Base-by-base conservation (phyloP, 2,888 invertebrate species). In the Molorchus minor region DNA sequence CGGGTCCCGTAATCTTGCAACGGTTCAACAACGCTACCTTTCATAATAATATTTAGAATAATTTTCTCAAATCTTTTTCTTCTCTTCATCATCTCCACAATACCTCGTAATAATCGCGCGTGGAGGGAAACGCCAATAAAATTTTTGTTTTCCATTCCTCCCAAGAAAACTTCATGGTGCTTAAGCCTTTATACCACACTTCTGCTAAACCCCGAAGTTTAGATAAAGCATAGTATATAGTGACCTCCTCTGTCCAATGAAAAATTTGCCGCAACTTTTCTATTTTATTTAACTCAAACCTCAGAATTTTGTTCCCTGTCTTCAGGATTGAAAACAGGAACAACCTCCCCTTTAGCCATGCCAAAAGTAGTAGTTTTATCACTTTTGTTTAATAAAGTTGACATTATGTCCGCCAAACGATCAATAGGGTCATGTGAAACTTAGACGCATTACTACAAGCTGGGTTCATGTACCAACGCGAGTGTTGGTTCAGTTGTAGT, bases 111-210 rank as follows among this genome's bases (percentile, higher is more conserved):
- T 35, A 35, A 35, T 35, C 35, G 35, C 35, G 35, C 4, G 35
- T 35, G n/a, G 35, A 35, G 35, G 35, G 35, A 35, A 35, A 35
- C 35, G 35, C 35, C 35, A 35, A 4, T 12, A 35, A n/a, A 35
- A 35, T 35, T 35, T 35, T 35, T n/a, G 35, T 12, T 35, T 35
- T 35, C 35, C 35, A 35, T 35, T 35, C 35, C 35, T 35, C 35
- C 35, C 35, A 35, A 3, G 35, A 7, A 35, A 35, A 35, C 12
- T 35, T 35, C 35, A 35, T 35, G n/a, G 35, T 35, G n/a, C 35
- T n/a, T 35, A n/a, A 35, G 35, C 35, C 35, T 35, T 35, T 35
- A 35, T 35, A 35, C 35, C 35, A 35, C 35, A 35, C 35, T 3
- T 35, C 35, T 4, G 35, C 35, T 12, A 35, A 35, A 3, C 35